Base-by-base conservation (phyloP, 2,888 invertebrate species). In the Dastarcus helophoroides region DNA sequence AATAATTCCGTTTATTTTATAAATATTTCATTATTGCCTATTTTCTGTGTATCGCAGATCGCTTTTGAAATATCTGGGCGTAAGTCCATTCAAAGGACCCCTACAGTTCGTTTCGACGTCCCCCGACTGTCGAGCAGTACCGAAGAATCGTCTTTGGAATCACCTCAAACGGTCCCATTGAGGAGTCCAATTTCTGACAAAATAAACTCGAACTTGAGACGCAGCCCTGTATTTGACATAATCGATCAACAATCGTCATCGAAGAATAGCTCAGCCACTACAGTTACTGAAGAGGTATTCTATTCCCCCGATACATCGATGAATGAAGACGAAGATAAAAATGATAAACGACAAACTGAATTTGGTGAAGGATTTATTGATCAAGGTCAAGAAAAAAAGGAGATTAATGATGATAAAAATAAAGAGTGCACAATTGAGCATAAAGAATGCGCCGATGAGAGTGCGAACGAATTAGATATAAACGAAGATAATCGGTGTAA, bases 261-360 rank as follows among this genome's bases (percentile, higher is more conserved):
- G 21, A 21, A 23, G 31, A 14, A n/a, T 37, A 8, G 22, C 35
- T 15, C 32, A 7, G 17, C 7, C 19, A 27, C 25, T n/a, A 23
- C 23, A n/a, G 23, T 24, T 9, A 23, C 33, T 4, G 33, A 33
- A 2, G 33, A 33, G 3, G 17, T 29, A 8, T 33, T 23, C 13
- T 33, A 28, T 19, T 51, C 52, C 2, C 51, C 53, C 2, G 39
- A 47, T 28, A 33, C 44, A 13, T 46, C 47, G 3, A 26, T 42
- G 5, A 39, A 39, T 23, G 35, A 46, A 14, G 21, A 22, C 8
- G 21, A 32, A 8, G 33, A 32, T n/a, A n/a, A n/a, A 11, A 24
- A 33, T 6, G 31, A 36, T 3, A 29, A 29, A n/a, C 33, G 35
- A 5, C 32, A 22, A 17, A 9, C 6, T 13, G 29, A 15, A 7